Conservation (phyloP, 2,888 invertebrate species). For the Altica lythri region DNA sequence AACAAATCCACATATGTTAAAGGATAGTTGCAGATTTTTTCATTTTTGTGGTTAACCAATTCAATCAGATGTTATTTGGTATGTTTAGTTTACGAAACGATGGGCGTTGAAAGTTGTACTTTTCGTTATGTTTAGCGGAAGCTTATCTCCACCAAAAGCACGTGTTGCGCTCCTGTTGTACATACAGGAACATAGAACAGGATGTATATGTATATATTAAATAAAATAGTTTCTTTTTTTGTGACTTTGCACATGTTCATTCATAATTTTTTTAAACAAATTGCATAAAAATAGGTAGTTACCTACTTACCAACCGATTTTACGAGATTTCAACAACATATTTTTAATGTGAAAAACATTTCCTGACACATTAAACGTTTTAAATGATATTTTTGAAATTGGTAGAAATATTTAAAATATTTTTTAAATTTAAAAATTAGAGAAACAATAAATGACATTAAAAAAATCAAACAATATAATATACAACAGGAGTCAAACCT, state of each 20-base stretch:
- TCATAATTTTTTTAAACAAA: conserved; percentile 4
- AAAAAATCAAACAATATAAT: no score
- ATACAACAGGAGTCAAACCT: no score
- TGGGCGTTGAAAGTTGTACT: conserved; percentile 12
- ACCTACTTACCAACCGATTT: no score
- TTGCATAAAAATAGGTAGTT: neutral
- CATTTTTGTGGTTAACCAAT: conserved; percentile 19
- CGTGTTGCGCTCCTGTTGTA: conserved; percentile 43
- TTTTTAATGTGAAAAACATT: no score
- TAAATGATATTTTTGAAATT: no score
- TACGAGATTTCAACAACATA: no score
- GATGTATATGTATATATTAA: conserved; percentile 39
- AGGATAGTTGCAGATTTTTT: conserved; percentile 20
- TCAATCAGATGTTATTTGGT: conserved; percentile 3
- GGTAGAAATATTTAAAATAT: no score
- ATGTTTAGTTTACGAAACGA: conserved; percentile 8
- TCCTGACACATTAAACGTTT: no score
- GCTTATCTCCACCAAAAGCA: conserved; percentile 36
- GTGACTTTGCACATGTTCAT: conserved; percentile 27
- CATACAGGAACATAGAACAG: conserved; percentile 37
- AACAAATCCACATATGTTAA: neutral
- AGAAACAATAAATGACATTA: no score
- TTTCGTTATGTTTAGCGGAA: conserved; percentile 10
- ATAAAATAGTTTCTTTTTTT: conserved; percentile 31
- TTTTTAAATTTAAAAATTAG: no score